Percentiles rank a stretch among this genome's conserved stretches.
These are phyloP conservation scores for Clarias gariepinus DNA, from an alignment of 2,113 vertebrate species.

Conservation along the genomic window DNA sequence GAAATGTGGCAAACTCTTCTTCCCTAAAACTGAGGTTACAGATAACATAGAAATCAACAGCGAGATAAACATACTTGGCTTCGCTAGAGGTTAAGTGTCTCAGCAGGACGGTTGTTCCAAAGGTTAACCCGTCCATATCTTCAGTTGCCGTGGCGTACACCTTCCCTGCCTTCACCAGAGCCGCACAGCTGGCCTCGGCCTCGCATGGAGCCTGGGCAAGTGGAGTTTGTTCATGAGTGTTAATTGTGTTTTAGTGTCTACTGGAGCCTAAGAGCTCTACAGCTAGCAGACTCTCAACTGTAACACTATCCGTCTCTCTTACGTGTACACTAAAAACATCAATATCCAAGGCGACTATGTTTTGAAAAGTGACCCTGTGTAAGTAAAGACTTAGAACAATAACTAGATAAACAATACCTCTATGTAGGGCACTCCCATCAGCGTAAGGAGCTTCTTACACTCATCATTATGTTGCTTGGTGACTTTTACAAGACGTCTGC, in stretches of 20 bases:
- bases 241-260: no score
- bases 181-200: constrained; percentile 90
- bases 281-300: no score
- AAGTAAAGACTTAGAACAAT: not conserved
- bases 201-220: constrained; percentile 83
- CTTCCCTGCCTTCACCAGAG: constrained; percentile 85
- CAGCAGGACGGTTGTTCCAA: constrained; percentile 88
- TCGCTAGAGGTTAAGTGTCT: constrained; percentile 94
- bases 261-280: not conserved
- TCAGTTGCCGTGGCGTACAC: constrained; percentile 92
- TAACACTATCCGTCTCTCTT: not conserved
- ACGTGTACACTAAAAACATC: not conserved
- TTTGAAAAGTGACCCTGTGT: not conserved
- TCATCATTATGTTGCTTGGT: constrained; percentile 91
- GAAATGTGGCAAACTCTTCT: not conserved
- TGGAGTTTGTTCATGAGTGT: not conserved
- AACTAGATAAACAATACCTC: constrained; percentile 66
- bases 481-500: constrained; percentile 92
- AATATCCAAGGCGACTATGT: not conserved
- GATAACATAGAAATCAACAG: not conserved
- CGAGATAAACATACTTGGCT: constrained; percentile 78
- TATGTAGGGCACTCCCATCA: constrained; percentile 94
- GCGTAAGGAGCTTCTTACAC: constrained; percentile 84
- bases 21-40: not conserved
- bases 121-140: constrained; percentile 97